These are phyloP conservation scores for Trinectes maculatus DNA, from an alignment of 2,113 vertebrate genomes.

Conservation along the genomic window DNA sequence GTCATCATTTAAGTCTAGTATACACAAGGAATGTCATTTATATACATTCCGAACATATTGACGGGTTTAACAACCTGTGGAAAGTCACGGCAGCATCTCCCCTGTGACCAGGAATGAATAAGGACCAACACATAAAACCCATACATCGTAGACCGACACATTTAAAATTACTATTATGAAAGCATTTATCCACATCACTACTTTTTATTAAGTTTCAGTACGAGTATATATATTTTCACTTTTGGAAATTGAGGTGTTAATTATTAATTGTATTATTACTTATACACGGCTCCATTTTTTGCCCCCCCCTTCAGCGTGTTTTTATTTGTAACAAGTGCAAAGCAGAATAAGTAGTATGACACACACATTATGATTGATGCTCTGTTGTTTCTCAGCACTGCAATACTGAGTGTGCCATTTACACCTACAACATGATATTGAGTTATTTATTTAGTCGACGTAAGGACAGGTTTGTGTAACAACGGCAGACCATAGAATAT, in stretches of 20 bases:
- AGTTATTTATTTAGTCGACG: no score
- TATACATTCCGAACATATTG: conserved; percentile 15
- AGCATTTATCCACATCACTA: neutral
- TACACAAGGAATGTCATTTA: conserved; percentile 11
- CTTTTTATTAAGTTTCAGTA: neutral
- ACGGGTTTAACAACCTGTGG: conserved; percentile 37
- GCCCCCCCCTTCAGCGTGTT: neutral
- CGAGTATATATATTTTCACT: neutral
- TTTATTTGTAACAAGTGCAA: conserved; percentile 2
- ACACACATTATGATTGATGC: neutral
- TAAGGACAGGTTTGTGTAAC: conserved; percentile 8
- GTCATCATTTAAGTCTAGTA: no score
- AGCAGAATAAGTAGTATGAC: conserved; percentile 1
- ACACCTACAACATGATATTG: neutral
- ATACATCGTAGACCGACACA: no score
- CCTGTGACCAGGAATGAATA: conserved; percentile 50
- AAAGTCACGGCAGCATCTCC: conserved; percentile 47
- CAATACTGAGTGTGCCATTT: neutral
- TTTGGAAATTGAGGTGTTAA: neutral
- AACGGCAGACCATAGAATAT: neutral
- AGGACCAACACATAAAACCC: neutral
- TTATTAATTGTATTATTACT: neutral
- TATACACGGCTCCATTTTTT: neutral
- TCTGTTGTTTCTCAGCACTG: neutral
- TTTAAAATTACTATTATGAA: neutral